These are phyloP conservation scores for Denticeps clupeoides DNA, from an alignment of 2,797 vertebrate genomes.

Conservation along the genomic window DNA sequence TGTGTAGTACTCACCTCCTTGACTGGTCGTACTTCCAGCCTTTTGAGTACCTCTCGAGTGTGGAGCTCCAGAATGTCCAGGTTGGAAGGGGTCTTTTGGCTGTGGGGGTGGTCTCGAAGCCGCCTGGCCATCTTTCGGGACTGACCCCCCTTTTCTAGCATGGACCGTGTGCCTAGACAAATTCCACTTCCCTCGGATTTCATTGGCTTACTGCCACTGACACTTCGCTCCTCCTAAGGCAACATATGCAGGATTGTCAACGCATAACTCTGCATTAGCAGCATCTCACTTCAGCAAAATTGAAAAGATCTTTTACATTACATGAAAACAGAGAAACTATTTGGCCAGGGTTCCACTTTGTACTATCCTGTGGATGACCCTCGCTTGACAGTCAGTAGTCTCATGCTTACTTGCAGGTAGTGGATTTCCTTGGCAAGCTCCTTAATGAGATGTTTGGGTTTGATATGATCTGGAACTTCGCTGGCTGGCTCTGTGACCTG, in stretches of 20 bases:
- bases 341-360: too few species aligned
- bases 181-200: slow-evolving; percentile 86
- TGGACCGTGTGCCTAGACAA: slow-evolving; percentile 72
- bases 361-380: too few species aligned
- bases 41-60: slow-evolving; percentile 84
- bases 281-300: too few species aligned
- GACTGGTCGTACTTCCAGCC: slow-evolving; percentile 84
- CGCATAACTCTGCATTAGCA: too few species aligned
- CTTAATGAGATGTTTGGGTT: slow-evolving; percentile 95
- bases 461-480: slow-evolving; percentile 94
- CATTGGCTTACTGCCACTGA: slow-evolving; percentile 64
- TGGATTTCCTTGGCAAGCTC: slow-evolving; percentile 97
- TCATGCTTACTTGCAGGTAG: slow-evolving; percentile 91
- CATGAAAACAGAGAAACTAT: too few species aligned
- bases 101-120: slow-evolving; percentile 79
- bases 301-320: too few species aligned
- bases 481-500: slow-evolving; percentile 85
- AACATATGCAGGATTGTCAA: too few species aligned
- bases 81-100: slow-evolving; percentile 75
- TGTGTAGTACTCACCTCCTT: slow-evolving; percentile 65
- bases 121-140: slow-evolving; percentile 71
- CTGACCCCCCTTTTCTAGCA: slow-evolving; percentile 71
- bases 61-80: slow-evolving; percentile 91
- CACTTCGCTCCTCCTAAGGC: slow-evolving; percentile 70
- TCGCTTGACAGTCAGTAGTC: too few species aligned